A percentile compares a stretch with the other conserved stretches of the same genome.
These are phyloP conservation scores for Poecilus cupreus DNA, from an alignment of 2,888 invertebrate species.

Conservation along the genomic window DNA sequence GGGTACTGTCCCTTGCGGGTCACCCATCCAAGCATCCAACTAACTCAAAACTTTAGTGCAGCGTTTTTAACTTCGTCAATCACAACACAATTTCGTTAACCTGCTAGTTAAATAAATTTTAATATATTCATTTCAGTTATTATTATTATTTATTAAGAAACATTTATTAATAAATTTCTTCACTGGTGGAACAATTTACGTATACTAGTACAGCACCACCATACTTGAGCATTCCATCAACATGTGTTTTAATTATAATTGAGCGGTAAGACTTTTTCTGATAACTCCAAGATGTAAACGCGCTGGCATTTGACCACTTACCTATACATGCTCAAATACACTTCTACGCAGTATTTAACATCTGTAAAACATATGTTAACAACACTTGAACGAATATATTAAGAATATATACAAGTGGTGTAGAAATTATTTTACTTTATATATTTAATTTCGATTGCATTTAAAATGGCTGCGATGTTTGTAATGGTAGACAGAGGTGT, in stretches of 20 bases:
- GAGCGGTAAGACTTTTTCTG: conserved; percentile 21
- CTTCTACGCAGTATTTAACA: conserved; percentile 29
- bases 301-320: conserved; percentile 14
- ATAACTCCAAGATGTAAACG: not conserved
- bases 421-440: not conserved
- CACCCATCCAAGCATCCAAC: no score
- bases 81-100: no score
- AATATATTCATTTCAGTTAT: no score
- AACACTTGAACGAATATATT: conserved; percentile 27
- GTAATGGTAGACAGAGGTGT: not conserved
- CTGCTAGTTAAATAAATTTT: no score
- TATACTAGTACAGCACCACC: not conserved
- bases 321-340: not conserved
- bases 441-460: not conserved
- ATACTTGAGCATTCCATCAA: conserved; percentile 22
- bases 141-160: no score
- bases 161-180: no score
- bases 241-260: conserved; percentile 21
- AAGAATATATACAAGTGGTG: not conserved
- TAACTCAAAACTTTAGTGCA: no score
- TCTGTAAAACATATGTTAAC: conserved; percentile 38
- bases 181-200: not conserved
- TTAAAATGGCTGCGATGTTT: not conserved
- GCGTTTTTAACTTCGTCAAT: no score
- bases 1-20: no score